Base-by-base conservation (phyloP, 2,797 vertebrate species). In the Xenopus petersii region DNA sequence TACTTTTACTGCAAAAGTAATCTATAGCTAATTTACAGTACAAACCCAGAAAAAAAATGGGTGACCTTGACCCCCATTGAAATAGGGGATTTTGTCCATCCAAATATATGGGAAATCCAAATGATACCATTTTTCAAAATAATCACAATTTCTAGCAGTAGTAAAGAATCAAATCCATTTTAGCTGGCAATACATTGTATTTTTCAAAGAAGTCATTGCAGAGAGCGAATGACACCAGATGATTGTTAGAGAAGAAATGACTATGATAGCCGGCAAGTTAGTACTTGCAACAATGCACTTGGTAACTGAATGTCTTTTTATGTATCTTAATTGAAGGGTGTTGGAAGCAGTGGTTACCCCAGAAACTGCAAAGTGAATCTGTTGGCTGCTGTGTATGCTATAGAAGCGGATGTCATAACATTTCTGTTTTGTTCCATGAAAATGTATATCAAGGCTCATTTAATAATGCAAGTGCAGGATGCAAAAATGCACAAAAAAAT, bases 121-220 rank as follows among this genome's bases (percentile, higher is more conserved):
- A 78, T 64, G 49, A 42, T 61, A 42, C 26, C 12, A 70, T 69
- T 66, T 42, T 73, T 56, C 12, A 73, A 73, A 64, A 70, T 58
- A 59, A 64, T 60, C n/a, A 54, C n/a, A 62, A 64, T 56, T 36
- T 59, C 24, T 56, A 21, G 10, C 58, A 49, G 24, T 64, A 64
- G 51, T 46, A 73, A 67, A 73, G 51, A 67, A 77, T 63, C 24
- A 62, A 67, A 62, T 54, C 56, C 33, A 72, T 77, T 77, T 60
- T 58, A 51, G 16, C 62, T 17, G 10, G n/a, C 15, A 36, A 13
- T 21, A 67, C 47, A 58, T 64, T 69, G 60, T 51, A 58, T 64
- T 54, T 67, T 33, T 73, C 30, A 24, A 30, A 55, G 10, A 67
- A 69, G 16, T 30, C 36, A 60, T 15, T 60, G 11, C 17, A 60